Base-by-base conservation (phyloP, 2,888 invertebrate species). In the Drosophila hawaiiensis region DNA sequence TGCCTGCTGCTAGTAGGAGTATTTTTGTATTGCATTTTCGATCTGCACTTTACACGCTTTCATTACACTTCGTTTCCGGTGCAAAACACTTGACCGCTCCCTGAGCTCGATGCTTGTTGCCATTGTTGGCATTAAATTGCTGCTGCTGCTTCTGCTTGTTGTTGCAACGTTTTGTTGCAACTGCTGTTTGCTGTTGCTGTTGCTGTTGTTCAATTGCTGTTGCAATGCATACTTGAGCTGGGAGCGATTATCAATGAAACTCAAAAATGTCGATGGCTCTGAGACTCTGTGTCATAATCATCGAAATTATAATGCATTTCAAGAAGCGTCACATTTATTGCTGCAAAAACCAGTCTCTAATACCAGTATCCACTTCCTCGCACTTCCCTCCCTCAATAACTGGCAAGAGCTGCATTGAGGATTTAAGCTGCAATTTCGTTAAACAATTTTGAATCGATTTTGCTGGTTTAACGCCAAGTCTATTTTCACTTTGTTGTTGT, bases 341-440 rank as follows among this genome's bases (percentile, higher is more conserved):
- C 75, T 68, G 68, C 59, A 52, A 73, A 49, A 62, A 73, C 1
- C 25, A 25, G 25, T 77, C 77, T 72, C 35, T 16, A 35, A 35
- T 16, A 73, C 2, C 25, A 47, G 25, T 71, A 71, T 70, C 63
- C 53, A 62, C 39, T 39, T 62, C 61, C 37, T 53, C 14, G 28
- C 63, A 54, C 29, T 16, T 4, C n/a, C 22, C 35, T 33, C 31
- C 43, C n/a, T 33, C 52, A 22, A 41, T 12, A 29, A 25, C 6
- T 66, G 70, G 61, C 67, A 75, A 70, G 79, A 75, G 76, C 80
- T 87, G 83, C 78, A 76, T 83, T 91, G 90, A 90, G 83, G 90
- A 80, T 82, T 91, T 91, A 89, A 90, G 90, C 89, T 87, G 89
- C 91, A 91, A 90, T 90, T 90, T 90, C 74, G 82, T 78, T 89